These are phyloP conservation scores for Cantharis rufa DNA, from an alignment of 2,888 invertebrate species.

Conservation along the genomic window DNA sequence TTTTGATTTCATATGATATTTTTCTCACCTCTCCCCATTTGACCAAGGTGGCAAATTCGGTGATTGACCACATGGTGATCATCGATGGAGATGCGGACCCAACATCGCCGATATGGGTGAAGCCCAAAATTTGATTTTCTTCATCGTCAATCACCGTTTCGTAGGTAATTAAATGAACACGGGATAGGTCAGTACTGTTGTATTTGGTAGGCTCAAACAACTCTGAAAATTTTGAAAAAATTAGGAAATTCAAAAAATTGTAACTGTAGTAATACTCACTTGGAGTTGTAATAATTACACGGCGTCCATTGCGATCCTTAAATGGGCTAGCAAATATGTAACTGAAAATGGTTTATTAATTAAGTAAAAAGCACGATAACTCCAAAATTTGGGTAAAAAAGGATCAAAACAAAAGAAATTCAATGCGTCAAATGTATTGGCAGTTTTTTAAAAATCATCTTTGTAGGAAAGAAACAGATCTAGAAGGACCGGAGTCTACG, in stretches of 20 bases:
- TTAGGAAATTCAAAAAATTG: too few species aligned
- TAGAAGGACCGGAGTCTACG: too few species aligned
- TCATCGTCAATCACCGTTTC: conserved; percentile 78
- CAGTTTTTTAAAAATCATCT: too few species aligned
- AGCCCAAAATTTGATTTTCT: conserved; percentile 74
- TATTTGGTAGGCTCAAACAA: conserved; percentile 70
- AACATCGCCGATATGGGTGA: conserved; percentile 74
- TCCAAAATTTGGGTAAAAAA: too few species aligned
- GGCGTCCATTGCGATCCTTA: conserved; percentile 71
- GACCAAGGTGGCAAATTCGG: conserved; percentile 70
- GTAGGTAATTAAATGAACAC: conserved; percentile 71
- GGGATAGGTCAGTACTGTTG: conserved; percentile 71
- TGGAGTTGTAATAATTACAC: conserved; percentile 65
- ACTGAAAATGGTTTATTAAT: conserved; percentile 51
- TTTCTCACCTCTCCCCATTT: conserved; percentile 74
- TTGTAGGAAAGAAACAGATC: too few species aligned
- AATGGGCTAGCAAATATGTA: conserved; percentile 77
- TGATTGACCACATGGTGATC: conserved; percentile 73
- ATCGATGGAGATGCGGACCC: conserved; percentile 65
- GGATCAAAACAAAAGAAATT: too few species aligned
- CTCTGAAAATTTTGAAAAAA: conserved; percentile 53
- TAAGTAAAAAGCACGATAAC: too few species aligned
- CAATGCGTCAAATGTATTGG: too few species aligned
- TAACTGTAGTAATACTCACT: conserved; percentile 29
- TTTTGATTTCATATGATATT: background rate